Conservation (phyloP, 1,140 invertebrate genomes). For the Drosophila nigrodunni region DNA sequence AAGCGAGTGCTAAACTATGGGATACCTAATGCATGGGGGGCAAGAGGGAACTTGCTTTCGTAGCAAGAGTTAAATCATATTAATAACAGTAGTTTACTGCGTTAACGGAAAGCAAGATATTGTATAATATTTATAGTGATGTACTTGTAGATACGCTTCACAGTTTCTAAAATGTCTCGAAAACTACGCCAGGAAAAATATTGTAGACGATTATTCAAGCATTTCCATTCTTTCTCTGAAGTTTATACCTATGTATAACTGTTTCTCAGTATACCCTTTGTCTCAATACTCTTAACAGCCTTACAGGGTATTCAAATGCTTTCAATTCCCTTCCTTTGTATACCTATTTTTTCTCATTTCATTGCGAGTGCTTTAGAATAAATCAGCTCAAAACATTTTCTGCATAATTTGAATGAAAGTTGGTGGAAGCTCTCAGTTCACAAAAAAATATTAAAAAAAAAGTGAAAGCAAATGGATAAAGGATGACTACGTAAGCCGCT, state of each 20-base stretch:
- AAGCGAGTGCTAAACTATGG: background rate
- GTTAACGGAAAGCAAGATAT: too few relatives aligned
- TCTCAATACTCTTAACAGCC: too few relatives aligned
- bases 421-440: too few relatives aligned
- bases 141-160: too few relatives aligned
- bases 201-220: too few relatives aligned
- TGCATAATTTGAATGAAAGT: constrained; percentile 28
- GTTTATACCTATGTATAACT: too few relatives aligned
- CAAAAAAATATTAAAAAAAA: background rate
- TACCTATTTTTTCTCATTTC: background rate
- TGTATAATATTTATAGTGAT: too few relatives aligned
- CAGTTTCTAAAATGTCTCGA: too few relatives aligned
- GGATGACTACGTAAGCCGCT: constrained; percentile 24
- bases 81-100: background rate
- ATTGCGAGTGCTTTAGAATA: constrained; percentile 35
- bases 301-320: background rate
- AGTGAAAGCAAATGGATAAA: background rate
- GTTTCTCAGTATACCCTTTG: too few relatives aligned
- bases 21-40: background rate
- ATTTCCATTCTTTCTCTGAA: too few relatives aligned
- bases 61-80: background rate
- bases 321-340: background rate
- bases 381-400: constrained; percentile 33
- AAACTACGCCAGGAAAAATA: too few relatives aligned
- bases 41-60: background rate